A percentile compares a stretch with the other conserved stretches of the same genome.
Evolutionary conservation across 2,113 vertebrate species (phyloP).

Genomic region (Meriones unguiculatus): DNA sequence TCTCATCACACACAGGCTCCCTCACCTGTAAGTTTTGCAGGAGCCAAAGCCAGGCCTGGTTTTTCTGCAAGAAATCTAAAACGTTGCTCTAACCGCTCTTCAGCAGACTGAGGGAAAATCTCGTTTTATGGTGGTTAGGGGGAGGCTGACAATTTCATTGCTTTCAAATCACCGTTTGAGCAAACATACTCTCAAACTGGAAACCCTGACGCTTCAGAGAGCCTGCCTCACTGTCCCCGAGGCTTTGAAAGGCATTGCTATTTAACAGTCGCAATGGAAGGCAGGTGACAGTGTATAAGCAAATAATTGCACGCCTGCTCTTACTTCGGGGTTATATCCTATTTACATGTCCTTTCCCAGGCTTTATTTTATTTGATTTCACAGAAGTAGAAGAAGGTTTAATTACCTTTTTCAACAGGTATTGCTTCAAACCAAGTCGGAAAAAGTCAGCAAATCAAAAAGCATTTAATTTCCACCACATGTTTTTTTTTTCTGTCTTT

Average conservation of each 20-base stretch:
- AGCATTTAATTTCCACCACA: not conserved
- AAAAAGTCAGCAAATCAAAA: not conserved
- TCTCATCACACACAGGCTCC: not conserved
- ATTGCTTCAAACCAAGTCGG: not conserved
- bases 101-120: not conserved
- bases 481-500: not conserved
- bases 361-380: not conserved
- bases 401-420: not conserved
- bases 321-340: not conserved
- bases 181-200: not conserved
- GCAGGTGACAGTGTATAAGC: not conserved
- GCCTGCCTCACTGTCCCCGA: not conserved
- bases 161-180: not conserved
- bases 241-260: not conserved
- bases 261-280: not conserved
- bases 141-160: not conserved
- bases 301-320: not conserved
- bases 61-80: too few relatives aligned
- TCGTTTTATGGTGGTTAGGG: not conserved
- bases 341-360: not conserved
- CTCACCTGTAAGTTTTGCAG: accelerated
- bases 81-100: too few relatives aligned
- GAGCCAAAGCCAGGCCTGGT: not conserved
- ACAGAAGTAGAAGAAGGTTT: not conserved
- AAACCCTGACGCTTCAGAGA: not conserved